Evolutionary conservation across 2,888 invertebrate species (phyloP), one percentile per base, ranked within the genome.

Genomic region (Hydriomena furcata): DNA sequence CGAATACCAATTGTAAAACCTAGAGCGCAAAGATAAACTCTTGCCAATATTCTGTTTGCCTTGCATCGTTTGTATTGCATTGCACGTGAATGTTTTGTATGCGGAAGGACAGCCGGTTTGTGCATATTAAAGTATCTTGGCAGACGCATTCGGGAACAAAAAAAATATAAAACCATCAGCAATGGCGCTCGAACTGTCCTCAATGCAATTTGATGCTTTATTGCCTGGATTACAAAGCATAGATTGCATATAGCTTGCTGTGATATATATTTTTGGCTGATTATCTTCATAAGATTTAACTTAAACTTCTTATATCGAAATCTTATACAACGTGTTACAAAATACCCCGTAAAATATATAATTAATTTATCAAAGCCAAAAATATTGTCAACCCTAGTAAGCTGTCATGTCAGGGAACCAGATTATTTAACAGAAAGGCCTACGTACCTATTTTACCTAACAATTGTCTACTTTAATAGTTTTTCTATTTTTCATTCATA

Each of bases 51-150:
- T 17, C 20, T 47, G 27, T 52, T 46, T 42, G 25, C 27, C 42
- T 37, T 41, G 37, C 24, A 37, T 46, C 8, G 17, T 37, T 28
- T 32, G 31, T 41, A 21, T 41, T 52, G 40, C 30, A 45, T 52
- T 28, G 42, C 46, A 37, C 42, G 46, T 32, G 28, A 20, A 35
- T 35, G 17, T 42, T 52, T 52, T 42, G 52, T 46, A 42, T 52
- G 46, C 46, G 30, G 45, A 46, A 45, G 51, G 41, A 52, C 36
- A 34, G 28, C 49, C 32, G 31, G 41, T 31, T 32, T 31, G 41
- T 46, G 45, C 51, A 52, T 46, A 52, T 36, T 51, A 45, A 46
- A 52, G 41, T 41, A 52, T 46, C 42, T 42, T 52, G 52, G 42
- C 52, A 46, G 46, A 42, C 46, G 42, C 28, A 52, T 42, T 32